Evolutionary conservation across 2,797 vertebrate genomes (phyloP).

Genomic region (Chaetodon trifasciatus): DNA sequence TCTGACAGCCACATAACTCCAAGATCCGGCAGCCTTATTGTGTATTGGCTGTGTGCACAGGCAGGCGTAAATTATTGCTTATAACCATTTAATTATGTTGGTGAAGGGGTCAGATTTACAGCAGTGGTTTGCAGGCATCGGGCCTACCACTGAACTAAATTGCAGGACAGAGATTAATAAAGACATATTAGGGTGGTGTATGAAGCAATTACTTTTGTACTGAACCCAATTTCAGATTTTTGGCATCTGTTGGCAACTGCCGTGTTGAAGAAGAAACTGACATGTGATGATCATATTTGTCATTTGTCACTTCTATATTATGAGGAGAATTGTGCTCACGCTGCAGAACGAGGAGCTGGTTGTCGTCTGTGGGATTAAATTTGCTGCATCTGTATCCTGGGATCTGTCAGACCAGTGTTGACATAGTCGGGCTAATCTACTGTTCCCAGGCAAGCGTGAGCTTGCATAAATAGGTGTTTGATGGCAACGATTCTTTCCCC

Average conservation of each 20-base stretch:
- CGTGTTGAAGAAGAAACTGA: conserved; percentile 1
- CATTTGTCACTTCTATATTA: conserved; percentile 16
- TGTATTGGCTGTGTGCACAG: conserved; percentile 15
- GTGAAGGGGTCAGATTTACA: conserved; percentile 35
- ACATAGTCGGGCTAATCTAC: conserved; percentile 73
- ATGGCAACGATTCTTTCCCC: conserved; percentile 44
- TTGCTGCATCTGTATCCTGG: conserved; percentile 73
- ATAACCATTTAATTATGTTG: conserved; percentile 47
- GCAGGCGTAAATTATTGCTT: conserved; percentile 51
- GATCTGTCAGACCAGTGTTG: conserved; percentile 75
- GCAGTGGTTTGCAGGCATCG: neutral
- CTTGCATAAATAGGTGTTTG: conserved; percentile 80
- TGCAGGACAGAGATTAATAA: neutral
- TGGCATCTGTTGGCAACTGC: conserved; percentile 12
- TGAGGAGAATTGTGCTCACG: conserved; percentile 49
- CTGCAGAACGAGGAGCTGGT: conserved; percentile 39
- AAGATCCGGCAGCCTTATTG: conserved; percentile 21
- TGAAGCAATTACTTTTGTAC: neutral
- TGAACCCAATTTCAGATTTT: conserved; percentile 21
- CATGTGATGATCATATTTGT: conserved; percentile 9
- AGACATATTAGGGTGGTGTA: conserved; percentile 6
- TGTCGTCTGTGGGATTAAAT: conserved; percentile 71
- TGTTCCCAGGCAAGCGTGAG: conserved; percentile 79
- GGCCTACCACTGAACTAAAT: conserved; percentile 3
- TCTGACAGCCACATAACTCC: conserved; percentile 22